Evolutionary conservation across 2,113 vertebrate genomes (phyloP), one percentile per base, ranked within the genome.

Genomic region (Nicator chloris): DNA sequence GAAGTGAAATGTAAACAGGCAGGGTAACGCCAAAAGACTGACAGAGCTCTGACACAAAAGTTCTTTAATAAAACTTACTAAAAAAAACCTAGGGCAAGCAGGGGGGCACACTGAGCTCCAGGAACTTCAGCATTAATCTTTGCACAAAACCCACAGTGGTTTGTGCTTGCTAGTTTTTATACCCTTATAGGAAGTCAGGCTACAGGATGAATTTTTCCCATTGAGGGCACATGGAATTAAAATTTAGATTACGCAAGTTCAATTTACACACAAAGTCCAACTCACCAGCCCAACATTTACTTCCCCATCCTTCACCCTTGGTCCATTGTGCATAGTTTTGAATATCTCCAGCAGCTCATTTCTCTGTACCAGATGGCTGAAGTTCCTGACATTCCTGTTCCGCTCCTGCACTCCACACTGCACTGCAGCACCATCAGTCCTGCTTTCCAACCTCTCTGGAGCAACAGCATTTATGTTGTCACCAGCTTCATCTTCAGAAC

Each of bases 211-310:
- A 16, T 49, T 53, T 70, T 47, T 26, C 50, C 22, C 15, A 31
- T 2, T 4, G 35, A 88, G 64, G 7, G 18, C 37, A 51, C 3
- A 85, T 12, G 15, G 26, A 89, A 79, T 56, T 66, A 71, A 71
- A 92, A 72, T 56, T 61, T 33, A 85, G 11, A 66, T 82, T 50
- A 80, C 72, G 7, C 27, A 71, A 84, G 15, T 40, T 44, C 45
- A 18, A 68, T 75, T 80, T 57, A 87, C 90, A 63, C 26, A 72
- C 13, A 2, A 49, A 75, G 28, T 45, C 42, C 78, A 84, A 96
- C 99, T 98, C 95, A 99, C 99, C 99, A 99, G 95, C 33, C 99
- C 99, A n/a, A 99, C 97, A 8, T 99, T 99, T 71, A 99, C 98
- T 51, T 99, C 98, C 15, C 97, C 98, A 9, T 98, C 98, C 96